A percentile compares a stretch with the other conserved stretches of the same genome.
phyloP scores from a whole-genome alignment of 2,797 vertebrate genomes.

The Schizothorax lantsangensis region DNA sequence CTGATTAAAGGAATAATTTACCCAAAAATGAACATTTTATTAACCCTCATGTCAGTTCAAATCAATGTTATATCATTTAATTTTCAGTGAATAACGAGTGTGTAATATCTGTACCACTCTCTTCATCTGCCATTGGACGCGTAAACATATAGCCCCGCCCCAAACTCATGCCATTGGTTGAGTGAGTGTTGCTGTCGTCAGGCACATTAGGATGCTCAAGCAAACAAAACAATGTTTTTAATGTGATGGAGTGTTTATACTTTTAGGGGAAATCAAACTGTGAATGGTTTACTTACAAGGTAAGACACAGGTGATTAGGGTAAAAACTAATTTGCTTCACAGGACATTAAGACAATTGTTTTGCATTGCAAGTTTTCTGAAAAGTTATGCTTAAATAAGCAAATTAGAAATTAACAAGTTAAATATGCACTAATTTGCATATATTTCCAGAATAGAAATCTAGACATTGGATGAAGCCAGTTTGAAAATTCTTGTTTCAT shows the following conservation, averaged over 20 bases:
- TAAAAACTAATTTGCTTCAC: neutral
- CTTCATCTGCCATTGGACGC: neutral
- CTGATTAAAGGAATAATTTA: conserved; percentile 1
- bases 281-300: neutral
- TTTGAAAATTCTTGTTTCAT: too few species aligned
- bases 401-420: neutral
- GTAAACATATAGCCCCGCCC: neutral
- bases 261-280: neutral
- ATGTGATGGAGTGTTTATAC: neutral
- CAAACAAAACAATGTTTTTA: neutral
- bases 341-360: too few species aligned
- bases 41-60: neutral
- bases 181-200: neutral
- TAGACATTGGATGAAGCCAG: too few species aligned
- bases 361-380: too few species aligned
- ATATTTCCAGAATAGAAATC: too few species aligned
- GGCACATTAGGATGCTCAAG: neutral
- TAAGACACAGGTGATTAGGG: neutral
- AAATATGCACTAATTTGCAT: neutral
- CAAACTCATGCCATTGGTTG: neutral
- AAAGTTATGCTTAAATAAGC: neutral
- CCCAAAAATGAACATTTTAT: neutral
- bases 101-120: neutral
- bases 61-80: neutral
- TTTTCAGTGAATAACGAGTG: neutral